These are phyloP conservation scores for Heliconius ethilla DNA, from an alignment of 2,888 invertebrate species.

Conservation along the genomic window DNA sequence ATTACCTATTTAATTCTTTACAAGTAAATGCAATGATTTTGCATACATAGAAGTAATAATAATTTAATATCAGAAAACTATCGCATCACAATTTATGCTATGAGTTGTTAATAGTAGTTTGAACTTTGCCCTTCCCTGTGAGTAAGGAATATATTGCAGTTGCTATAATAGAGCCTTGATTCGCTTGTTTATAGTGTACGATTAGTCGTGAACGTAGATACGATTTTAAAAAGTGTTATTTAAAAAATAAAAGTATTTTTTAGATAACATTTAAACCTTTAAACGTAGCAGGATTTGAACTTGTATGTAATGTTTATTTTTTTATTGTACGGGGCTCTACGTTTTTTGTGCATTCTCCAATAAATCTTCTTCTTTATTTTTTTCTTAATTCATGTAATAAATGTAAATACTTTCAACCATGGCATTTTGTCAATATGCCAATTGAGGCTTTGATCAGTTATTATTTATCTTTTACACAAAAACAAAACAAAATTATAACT, in stretches of 20 bases:
- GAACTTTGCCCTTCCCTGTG: constrained; percentile 50
- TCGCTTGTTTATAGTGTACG: constrained; percentile 30
- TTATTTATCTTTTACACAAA: too few species aligned
- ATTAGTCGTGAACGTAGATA: constrained; percentile 10
- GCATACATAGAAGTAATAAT: constrained; percentile 18
- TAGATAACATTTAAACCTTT: not conserved
- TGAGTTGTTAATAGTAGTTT: constrained; percentile 46
- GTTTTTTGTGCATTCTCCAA: not conserved
- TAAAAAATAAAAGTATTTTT: not conserved
- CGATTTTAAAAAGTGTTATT: not conserved
- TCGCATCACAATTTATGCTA: constrained; percentile 44
- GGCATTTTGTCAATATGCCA: not conserved
- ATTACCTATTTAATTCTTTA: not conserved
- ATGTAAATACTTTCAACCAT: not conserved
- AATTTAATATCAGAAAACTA: constrained; percentile 30
- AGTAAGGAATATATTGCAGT: constrained; percentile 44
- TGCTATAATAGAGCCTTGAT: constrained; percentile 35
- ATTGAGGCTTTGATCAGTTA: not conserved
- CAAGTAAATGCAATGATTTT: not conserved
- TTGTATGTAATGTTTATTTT: not conserved
- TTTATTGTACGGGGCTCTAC: not conserved
- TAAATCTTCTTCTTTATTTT: too few species aligned
- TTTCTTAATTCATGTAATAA: not conserved
- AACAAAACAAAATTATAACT: not conserved
- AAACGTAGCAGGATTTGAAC: not conserved